phyloP scores from a whole-genome alignment of 1,140 invertebrate genomes.

The Drosophila lacertosa region DNA sequence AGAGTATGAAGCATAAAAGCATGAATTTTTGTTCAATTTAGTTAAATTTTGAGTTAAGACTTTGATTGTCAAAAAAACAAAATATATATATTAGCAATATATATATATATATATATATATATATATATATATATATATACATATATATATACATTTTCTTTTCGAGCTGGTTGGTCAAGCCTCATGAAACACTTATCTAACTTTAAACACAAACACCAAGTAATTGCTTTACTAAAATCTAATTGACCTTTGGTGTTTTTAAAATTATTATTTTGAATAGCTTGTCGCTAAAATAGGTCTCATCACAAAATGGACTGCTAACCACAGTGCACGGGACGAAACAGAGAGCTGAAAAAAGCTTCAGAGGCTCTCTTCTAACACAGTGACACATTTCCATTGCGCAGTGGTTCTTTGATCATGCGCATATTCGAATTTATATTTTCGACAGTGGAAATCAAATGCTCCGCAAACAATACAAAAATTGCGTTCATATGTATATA shows the following conservation, averaged over 20 bases:
- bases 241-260: neutral
- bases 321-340: constrained; percentile 63
- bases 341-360: constrained; percentile 49
- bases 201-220: no score
- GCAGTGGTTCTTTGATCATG: constrained; percentile 54
- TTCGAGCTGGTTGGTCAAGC: no score
- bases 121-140: no score
- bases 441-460: constrained; percentile 43
- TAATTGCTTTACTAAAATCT: neutral
- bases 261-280: neutral
- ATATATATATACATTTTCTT: no score
- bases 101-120: no score
- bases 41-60: neutral
- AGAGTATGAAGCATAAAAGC: neutral
- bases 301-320: constrained; percentile 3
- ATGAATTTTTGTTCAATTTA: neutral
- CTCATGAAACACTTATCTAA: no score
- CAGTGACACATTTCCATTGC: constrained; percentile 79
- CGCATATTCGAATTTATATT: constrained; percentile 41
- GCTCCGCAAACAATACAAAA: constrained; percentile 60
- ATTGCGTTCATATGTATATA: constrained; percentile 7
- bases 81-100: no score
- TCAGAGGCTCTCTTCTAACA: constrained; percentile 56
- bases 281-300: neutral
- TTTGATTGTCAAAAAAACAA: no score